Evolutionary conservation across 2,888 invertebrate genomes (phyloP), one percentile per base, ranked within the genome.

Genomic region (Ypsolopha sequella): DNA sequence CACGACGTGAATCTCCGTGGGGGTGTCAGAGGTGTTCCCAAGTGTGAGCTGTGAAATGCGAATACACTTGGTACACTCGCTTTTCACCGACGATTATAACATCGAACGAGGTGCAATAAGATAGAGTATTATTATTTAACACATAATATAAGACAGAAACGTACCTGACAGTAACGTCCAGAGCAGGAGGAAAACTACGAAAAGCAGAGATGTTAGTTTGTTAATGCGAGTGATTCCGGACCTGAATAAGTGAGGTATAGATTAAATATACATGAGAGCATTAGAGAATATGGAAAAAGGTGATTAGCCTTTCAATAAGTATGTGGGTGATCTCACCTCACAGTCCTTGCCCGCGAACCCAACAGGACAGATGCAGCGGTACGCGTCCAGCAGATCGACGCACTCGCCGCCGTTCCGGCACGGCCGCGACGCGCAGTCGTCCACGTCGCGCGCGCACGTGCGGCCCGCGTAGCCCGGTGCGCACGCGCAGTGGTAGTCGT

Each of bases 391-490:
- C 76, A 93, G 89, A 74, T 97, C 95, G 41, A 94, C 92, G 74
- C 97, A 97, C 76, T 95, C 95, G 63, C 95, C 97, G 48, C 95
- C 96, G 78, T 97, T 93, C 66, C 91, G 91, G 78, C 97, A 97
- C 1, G 97, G 96, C 56, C 91, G 91, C 59, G 93, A 91, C 59
- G 91, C 92, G 81, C 97, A 97, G 75, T 96, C 96, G 80, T 96
- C 92, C 59, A 96, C 92, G 80, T 96, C 95, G 41, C 91, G 92
- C 68, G 93, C 93, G 78, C 96, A 97, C 64, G 94, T 91, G 60
- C 92, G 90, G 56, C 93, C 94, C 80, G 85, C 68, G 77, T 90
- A 97, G 48, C 97, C 97, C 3, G 93, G 90, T 56, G 92, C 91
- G 81, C 97, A 97, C 56, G 94, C 94, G 80, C 97, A 97, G 70